Evolutionary conservation across 2,797 vertebrate genomes (phyloP).

Genomic region (Tapera naevia): DNA sequence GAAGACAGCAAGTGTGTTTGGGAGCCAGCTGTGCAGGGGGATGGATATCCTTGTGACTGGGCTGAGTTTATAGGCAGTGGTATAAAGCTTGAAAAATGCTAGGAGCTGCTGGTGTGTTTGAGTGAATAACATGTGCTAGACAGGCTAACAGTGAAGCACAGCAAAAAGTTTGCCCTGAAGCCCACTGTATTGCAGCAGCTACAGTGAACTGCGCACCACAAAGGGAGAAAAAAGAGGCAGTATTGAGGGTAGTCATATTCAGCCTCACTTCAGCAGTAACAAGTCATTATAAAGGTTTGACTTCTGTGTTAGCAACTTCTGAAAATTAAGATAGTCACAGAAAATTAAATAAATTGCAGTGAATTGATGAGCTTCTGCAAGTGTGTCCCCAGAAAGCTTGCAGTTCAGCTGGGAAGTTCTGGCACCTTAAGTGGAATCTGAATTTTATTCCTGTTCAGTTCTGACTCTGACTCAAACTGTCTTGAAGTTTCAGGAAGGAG

Average conservation of each 20-base stretch:
- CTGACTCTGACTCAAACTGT: not conserved
- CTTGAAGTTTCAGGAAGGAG: not conserved
- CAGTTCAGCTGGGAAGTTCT: not conserved
- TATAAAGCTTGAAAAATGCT: not conserved
- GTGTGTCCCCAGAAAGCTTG: not conserved
- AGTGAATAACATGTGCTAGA: not conserved
- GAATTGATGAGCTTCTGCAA: not conserved
- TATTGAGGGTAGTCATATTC: rapidly evolving
- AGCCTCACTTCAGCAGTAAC: not conserved
- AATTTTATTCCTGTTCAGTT: not conserved
- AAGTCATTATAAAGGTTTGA: not conserved
- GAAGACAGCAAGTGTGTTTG: not conserved
- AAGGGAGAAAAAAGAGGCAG: rapidly evolving
- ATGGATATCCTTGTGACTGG: no score
- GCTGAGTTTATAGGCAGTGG: not conserved
- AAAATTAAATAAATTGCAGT: not conserved
- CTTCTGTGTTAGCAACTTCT: not conserved
- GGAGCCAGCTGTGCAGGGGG: no score
- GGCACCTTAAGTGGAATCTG: not conserved
- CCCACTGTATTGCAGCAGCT: rapidly evolving
- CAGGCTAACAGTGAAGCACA: not conserved
- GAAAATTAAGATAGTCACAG: not conserved
- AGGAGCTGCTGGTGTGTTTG: not conserved
- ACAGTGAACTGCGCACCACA: rapidly evolving
- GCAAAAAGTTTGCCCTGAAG: not conserved